Evolutionary conservation across 2,888 invertebrate species (phyloP).

Genomic region (Abscondita cerata): DNA sequence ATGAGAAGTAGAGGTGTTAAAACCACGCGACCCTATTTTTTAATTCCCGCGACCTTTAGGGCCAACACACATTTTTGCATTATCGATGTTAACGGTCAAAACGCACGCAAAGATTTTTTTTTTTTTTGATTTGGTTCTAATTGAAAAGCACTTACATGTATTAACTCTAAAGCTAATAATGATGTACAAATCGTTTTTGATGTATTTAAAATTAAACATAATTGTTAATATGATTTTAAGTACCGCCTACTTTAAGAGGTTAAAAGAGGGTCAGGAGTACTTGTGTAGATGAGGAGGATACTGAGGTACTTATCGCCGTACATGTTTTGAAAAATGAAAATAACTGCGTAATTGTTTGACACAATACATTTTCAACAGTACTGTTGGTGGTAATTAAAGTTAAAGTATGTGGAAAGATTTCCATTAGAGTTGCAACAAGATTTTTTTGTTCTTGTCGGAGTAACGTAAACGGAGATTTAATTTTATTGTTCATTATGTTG

Average conservation of each 20-base stretch:
- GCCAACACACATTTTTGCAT: neutral
- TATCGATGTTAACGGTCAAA: neutral
- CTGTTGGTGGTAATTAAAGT: no score
- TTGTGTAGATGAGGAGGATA: conserved; percentile 25
- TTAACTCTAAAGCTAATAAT: neutral
- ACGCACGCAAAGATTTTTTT: neutral
- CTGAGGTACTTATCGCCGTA: conserved; percentile 25
- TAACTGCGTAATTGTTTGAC: conserved; percentile 18
- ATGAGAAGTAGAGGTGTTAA: neutral
- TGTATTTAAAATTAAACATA: conserved; percentile 21
- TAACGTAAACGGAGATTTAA: conserved; percentile 12
- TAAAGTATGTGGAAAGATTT: no score
- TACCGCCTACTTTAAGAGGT: conserved; percentile 26
- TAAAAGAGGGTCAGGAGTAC: conserved; percentile 25
- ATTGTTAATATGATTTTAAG: conserved; percentile 31
- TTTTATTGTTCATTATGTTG: conserved; percentile 11
- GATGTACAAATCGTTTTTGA: conserved; percentile 5
- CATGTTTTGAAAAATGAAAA: conserved; percentile 16
- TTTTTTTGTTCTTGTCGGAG: neutral
- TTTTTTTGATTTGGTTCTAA: neutral
- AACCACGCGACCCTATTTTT: neutral
- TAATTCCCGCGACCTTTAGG: neutral
- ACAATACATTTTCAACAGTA: neutral
- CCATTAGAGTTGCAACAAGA: neutral
- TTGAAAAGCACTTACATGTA: neutral